Evolutionary conservation across 2,113 vertebrate genomes (phyloP), one percentile per base, ranked within the genome.

Genomic region (Tychaedon coryphoeus): DNA sequence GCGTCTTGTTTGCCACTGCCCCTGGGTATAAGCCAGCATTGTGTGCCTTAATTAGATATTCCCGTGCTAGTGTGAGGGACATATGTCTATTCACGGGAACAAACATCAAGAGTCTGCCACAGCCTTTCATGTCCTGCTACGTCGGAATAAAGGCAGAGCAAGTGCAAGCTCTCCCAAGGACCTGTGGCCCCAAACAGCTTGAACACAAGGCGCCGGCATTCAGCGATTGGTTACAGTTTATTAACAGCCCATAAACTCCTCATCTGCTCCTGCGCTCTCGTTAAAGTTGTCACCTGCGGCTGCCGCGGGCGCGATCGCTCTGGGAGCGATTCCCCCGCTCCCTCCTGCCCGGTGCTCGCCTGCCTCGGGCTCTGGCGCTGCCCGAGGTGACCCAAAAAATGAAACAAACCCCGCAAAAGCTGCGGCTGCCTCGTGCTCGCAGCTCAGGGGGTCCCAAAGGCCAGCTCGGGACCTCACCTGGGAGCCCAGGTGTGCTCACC

Each of bases 171-270:
- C 99, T 99, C 99, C 98, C 99, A 99, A 98, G 98, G 98, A 98
- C 98, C 96, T 96, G 97, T 94, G 97, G 98, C 98, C 98, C 94
- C 97, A 97, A 98, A 98, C 98, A 97, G 98, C 98, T 98, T 98
- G 96, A 96, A 97, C 96, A 90, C 98, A 97, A 97, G 97, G 97
- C 91, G 96, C 91, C 77, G 7, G 91, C 97, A 98, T 98, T 98
- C 98, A 98, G 96, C 81, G 58, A 99, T 99, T 98, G 98, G 99
- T 99, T 99, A 98, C 99, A 98, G 98, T 98, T 98, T 99, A 99
- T 99, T 99, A 99, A 99, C 98, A 99, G 99, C 98, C 98, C 98
- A 99, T 99, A 98, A 99, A 99, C 98, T 98, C 99, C 99, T 99
- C 99, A 99, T 99, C 98, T 98, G 98, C 97, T 98, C 97, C 96